These are phyloP conservation scores for Andrena haemorrhoa DNA, from an alignment of 2,888 invertebrate genomes.

Conservation along the genomic window DNA sequence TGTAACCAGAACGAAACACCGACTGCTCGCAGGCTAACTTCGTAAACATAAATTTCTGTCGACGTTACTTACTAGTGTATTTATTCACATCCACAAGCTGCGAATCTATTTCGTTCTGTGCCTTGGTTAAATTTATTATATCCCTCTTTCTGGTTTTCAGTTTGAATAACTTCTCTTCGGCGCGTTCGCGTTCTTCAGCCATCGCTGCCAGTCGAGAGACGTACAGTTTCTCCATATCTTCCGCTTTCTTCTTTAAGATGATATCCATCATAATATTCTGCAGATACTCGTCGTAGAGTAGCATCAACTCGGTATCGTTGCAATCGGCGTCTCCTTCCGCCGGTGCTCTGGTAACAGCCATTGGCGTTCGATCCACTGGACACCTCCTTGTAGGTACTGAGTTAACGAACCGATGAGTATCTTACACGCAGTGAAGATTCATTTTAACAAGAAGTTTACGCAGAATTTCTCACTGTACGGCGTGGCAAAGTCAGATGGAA, in stretches of 20 bases:
- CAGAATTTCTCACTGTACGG: constrained; percentile 36
- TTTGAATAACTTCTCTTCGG: constrained; percentile 60
- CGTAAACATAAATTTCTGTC: neutral
- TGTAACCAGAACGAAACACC: constrained; percentile 49
- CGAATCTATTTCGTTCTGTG: constrained; percentile 67
- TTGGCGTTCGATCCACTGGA: constrained; percentile 23
- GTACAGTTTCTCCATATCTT: constrained; percentile 59
- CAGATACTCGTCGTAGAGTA: constrained; percentile 72
- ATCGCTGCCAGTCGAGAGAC: constrained; percentile 62
- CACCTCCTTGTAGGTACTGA: constrained; percentile 21
- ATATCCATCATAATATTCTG: constrained; percentile 60
- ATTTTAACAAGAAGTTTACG: neutral
- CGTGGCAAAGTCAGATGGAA: constrained; percentile 50
- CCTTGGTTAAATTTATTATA: constrained; percentile 54
- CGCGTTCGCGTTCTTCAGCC: constrained; percentile 64
- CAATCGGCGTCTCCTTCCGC: constrained; percentile 58
- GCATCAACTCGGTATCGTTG: constrained; percentile 62
- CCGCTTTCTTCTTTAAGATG: constrained; percentile 66
- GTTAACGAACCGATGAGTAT: neutral
- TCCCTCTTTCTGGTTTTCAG: constrained; percentile 68
- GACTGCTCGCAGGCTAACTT: neutral
- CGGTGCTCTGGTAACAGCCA: constrained; percentile 18
- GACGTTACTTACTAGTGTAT: constrained; percentile 56
- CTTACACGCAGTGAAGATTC: neutral
- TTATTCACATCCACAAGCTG: constrained; percentile 53